Base-by-base conservation (phyloP, 2,888 invertebrate genomes). In the Noctua fimbriata region DNA sequence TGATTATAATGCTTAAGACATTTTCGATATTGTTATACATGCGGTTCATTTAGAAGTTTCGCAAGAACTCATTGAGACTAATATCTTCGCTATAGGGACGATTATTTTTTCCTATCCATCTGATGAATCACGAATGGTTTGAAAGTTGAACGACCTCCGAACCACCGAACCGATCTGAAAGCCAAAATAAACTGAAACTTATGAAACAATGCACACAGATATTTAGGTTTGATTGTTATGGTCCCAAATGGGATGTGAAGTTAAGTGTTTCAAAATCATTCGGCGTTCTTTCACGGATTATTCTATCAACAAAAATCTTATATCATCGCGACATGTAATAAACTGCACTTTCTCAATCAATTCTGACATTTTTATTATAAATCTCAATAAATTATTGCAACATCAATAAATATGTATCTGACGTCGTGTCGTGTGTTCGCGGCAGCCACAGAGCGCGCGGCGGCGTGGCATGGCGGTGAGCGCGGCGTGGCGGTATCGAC, bases 291-390 rank as follows among this genome's bases (percentile, higher is more conserved):
- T 70, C 63, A 69, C 73, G 69, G 67, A 79, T 80, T 49, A 83
- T 69, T 16, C 60, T 86, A 86, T 79, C 41, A 76, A 76, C 77
- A 67, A 18, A 70, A 75, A 69, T 79, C 84, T 86, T 87, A 88
- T 88, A 86, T 81, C 81, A 87, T n/a, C 58, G 36, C 12, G 44
- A 49, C 69, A 83, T 78, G 83, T 76, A 83, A 88, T 75, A 60
- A 49, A 66, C 70, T 76, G 67, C 36, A 78, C 66, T 86, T 88
- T 81, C 86, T 85, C 73, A 85, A 87, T 81, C 70, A 78, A 73
- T 63, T 76, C 69, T 44, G 70, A 44, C 47, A 73, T 77, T 73
- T 72, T 72, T 70, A 73, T 79, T 73, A 41, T 69, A 79, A 79
- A 77, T 77, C 41, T 52, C 41, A 58, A 60, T 73, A 58, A 63